Percentiles rank a stretch among this genome's conserved stretches.
These are phyloP conservation scores for Typhlichthys eigenmanni DNA, from an alignment of 2,797 vertebrate species.

Conservation along the genomic window DNA sequence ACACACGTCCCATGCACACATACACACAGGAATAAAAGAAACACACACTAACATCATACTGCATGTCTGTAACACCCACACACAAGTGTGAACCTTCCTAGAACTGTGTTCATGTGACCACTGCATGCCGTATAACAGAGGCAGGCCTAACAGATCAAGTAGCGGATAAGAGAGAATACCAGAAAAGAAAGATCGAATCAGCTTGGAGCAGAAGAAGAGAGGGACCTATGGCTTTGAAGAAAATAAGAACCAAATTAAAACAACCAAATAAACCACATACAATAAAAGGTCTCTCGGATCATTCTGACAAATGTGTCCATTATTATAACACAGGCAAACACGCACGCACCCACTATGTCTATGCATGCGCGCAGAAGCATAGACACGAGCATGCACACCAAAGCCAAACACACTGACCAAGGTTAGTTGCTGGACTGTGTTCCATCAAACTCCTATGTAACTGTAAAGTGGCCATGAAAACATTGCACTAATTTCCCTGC, in stretches of 20 bases:
- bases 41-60: slow-evolving; percentile 8
- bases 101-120: slow-evolving; percentile 49
- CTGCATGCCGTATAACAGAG: slow-evolving; percentile 45
- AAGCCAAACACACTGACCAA: background rate
- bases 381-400: too few relatives aligned
- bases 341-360: background rate
- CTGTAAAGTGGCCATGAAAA: slow-evolving; percentile 5
- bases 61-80: background rate
- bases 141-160: slow-evolving; percentile 37
- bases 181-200: slow-evolving; percentile 18
- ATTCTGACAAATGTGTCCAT: background rate
- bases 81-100: slow-evolving; percentile 15
- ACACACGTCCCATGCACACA: slow-evolving; percentile 2
- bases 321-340: slow-evolving; percentile 5
- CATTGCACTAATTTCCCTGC: background rate
- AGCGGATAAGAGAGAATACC: slow-evolving; percentile 24
- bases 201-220: background rate
- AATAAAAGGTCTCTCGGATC: background rate
- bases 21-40: background rate
- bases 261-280: background rate
- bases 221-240: background rate
- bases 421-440: background rate
- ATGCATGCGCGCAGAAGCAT: too few relatives aligned
- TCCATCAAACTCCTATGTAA: slow-evolving; percentile 3
- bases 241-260: background rate